These are phyloP conservation scores for Kryptopterus vitreolus DNA, from an alignment of 2,797 vertebrate genomes.

Conservation along the genomic window DNA sequence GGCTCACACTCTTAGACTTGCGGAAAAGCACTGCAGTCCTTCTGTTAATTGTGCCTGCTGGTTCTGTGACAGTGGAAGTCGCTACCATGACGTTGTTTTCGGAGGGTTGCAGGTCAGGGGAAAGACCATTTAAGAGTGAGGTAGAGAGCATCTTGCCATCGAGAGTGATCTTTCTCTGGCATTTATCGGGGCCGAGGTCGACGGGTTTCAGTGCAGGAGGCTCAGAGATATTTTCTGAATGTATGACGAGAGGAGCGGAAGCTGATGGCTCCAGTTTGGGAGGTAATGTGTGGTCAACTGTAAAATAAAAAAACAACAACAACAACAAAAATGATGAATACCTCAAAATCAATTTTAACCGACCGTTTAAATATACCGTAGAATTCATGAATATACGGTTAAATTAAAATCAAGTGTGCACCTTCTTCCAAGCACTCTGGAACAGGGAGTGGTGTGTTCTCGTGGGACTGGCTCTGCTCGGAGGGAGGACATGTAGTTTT, in stretches of 20 bases:
- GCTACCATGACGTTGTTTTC: constrained; percentile 80
- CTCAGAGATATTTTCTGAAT: constrained; percentile 80
- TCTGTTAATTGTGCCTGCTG: constrained; percentile 82
- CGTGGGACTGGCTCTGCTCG: constrained; percentile 71
- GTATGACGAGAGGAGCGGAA: constrained; percentile 77
- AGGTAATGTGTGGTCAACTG: constrained; percentile 84
- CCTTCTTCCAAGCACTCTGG: constrained; percentile 75
- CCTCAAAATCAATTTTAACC: neutral
- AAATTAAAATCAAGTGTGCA: constrained; percentile 59
- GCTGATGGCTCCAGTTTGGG: constrained; percentile 87
- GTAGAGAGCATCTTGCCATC: constrained; percentile 81
- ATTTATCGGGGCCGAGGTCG: constrained; percentile 79
- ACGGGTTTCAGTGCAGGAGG: constrained; percentile 83
- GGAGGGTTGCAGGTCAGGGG: constrained; percentile 76
- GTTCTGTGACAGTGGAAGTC: constrained; percentile 80
- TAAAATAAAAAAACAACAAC: constrained; percentile 27
- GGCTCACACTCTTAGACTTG: constrained; percentile 94
- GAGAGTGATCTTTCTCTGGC: constrained; percentile 82
- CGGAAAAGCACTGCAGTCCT: constrained; percentile 89
- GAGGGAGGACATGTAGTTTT: constrained; percentile 60
- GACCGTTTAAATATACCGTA: neutral
- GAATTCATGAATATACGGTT: neutral
- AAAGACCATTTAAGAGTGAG: constrained; percentile 83
- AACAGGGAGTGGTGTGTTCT: constrained; percentile 60
- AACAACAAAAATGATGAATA: constrained; percentile 12